A percentile compares a stretch with the other conserved stretches of the same genome.
Evolutionary conservation across 2,113 vertebrate species (phyloP).

Genomic region (Felis chaus): DNA sequence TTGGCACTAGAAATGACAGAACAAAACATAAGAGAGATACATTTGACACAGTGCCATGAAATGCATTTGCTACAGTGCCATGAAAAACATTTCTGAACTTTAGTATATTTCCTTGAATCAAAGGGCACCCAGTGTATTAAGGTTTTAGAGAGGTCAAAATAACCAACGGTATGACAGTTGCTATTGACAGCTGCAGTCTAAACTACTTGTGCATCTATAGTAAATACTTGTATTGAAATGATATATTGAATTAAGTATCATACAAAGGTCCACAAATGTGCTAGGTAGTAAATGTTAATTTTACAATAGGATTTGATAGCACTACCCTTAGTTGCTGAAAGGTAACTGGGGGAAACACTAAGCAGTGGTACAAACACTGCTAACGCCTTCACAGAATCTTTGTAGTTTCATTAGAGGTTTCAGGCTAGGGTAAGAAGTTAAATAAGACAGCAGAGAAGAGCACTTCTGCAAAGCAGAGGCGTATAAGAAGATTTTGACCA

Average conservation of each 20-base stretch:
- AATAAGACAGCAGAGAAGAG: background rate
- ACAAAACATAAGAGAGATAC: conserved; percentile 28
- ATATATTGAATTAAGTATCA: conserved; percentile 32
- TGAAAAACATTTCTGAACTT: conserved; percentile 53
- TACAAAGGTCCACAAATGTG: background rate
- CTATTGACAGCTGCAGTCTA: background rate
- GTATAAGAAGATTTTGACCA: background rate
- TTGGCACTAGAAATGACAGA: background rate
- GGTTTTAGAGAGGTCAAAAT: conserved; percentile 60
- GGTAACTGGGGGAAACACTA: background rate
- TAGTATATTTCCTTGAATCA: conserved; percentile 36
- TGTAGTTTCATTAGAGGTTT: background rate
- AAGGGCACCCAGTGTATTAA: background rate
- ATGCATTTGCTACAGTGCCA: conserved; percentile 51
- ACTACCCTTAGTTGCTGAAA: background rate
- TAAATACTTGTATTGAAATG: conserved; percentile 35
- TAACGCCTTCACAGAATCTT: background rate
- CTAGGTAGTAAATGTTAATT: background rate
- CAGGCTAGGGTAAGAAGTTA: background rate
- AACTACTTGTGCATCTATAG: background rate
- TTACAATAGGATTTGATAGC: background rate
- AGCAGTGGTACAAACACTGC: background rate
- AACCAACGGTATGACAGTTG: conserved; percentile 21
- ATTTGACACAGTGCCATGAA: conserved; percentile 56
- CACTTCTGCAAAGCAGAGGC: background rate